A percentile compares a stretch with the other conserved stretches of the same genome.
phyloP scores from a whole-genome alignment of 2,888 invertebrate genomes.

The Polietes domitor region DNA sequence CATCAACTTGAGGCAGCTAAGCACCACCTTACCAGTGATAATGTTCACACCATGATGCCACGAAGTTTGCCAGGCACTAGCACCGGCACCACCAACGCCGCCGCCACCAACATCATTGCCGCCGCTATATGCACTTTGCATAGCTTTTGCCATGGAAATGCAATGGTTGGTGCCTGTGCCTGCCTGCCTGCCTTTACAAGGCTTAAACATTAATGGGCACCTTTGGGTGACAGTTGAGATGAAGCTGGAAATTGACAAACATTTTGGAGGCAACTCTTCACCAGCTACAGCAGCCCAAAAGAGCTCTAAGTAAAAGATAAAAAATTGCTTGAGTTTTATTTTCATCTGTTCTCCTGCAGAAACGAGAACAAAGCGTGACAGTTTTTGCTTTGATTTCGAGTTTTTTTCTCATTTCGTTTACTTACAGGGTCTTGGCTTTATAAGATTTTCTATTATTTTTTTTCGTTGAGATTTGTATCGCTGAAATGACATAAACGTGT shows the following conservation, averaged over 20 bases:
- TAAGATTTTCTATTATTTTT: not conserved
- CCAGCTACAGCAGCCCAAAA: not conserved
- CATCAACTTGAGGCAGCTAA: not conserved
- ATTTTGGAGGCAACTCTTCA: slow-evolving; percentile 12
- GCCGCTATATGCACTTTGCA: slow-evolving; percentile 43
- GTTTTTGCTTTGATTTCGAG: slow-evolving; percentile 14
- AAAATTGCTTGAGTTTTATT: slow-evolving; percentile 46
- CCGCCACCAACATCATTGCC: slow-evolving; percentile 6
- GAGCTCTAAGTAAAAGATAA: not conserved
- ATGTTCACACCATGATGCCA: slow-evolving; percentile 64
- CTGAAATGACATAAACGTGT: slow-evolving; percentile 66
- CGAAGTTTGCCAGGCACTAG: not conserved
- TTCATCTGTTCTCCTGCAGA: not conserved
- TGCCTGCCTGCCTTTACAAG: not conserved
- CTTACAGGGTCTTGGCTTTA: not conserved
- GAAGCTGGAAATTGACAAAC: slow-evolving; percentile 60
- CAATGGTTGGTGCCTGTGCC: slow-evolving; percentile 6
- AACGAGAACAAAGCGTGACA: slow-evolving; percentile 63
- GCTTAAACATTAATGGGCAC: slow-evolving; percentile 35
- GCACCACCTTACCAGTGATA: slow-evolving; percentile 48
- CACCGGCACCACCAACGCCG: not conserved
- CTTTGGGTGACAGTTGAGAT: slow-evolving; percentile 57
- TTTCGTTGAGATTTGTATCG: slow-evolving; percentile 59
- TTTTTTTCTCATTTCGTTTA: not conserved
- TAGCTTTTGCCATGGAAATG: not conserved